Percentiles rank a stretch among this genome's conserved stretches.
Conservation (phyloP, 1,140 invertebrate genomes). For the Nephotettix cincticeps region DNA sequence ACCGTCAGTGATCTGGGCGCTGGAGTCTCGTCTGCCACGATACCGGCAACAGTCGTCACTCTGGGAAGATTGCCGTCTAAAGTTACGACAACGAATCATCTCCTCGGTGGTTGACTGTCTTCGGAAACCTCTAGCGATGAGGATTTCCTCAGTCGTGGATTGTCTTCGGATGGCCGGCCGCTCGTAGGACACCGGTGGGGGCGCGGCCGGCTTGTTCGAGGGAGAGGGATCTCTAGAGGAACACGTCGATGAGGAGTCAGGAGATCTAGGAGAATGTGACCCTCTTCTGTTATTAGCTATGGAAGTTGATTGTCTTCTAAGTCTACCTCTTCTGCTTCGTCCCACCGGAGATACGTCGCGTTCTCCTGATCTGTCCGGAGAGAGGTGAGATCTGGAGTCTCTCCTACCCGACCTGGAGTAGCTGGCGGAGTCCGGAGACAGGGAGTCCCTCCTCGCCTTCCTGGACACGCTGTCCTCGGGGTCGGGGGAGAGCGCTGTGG, state of each 20-base stretch:
- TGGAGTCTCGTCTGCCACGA: slow-evolving; percentile 79
- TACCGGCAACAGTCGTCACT: slow-evolving; percentile 54
- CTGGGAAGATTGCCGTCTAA: slow-evolving; percentile 55
- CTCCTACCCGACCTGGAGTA: slow-evolving; percentile 49
- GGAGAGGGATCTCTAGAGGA: slow-evolving; percentile 59
- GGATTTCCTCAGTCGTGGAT: slow-evolving; percentile 88
- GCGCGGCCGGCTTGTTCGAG: slow-evolving; percentile 34
- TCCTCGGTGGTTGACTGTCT: slow-evolving; percentile 89
- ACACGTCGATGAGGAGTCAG: slow-evolving; percentile 70
- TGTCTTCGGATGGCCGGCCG: slow-evolving; percentile 76
- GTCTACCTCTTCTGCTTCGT: slow-evolving; percentile 67
- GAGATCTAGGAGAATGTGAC: slow-evolving; percentile 55
- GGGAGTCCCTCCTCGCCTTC: slow-evolving; percentile 75
- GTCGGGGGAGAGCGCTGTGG: slow-evolving; percentile 71
- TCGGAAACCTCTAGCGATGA: slow-evolving; percentile 85
- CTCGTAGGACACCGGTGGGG: slow-evolving; percentile 49
- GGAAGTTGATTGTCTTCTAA: slow-evolving; percentile 47
- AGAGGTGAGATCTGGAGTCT: slow-evolving; percentile 74
- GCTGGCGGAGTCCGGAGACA: slow-evolving; percentile 82
- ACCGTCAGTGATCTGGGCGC: slow-evolving; percentile 86
- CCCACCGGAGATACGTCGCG: slow-evolving; percentile 47
- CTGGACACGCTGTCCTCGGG: slow-evolving; percentile 58
- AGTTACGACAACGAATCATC: slow-evolving; percentile 88
- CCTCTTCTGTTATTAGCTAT: slow-evolving; percentile 46
- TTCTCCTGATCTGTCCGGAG: slow-evolving; percentile 61